phyloP scores from a whole-genome alignment of 2,113 vertebrate species.

The Marmota flaviventris region DNA sequence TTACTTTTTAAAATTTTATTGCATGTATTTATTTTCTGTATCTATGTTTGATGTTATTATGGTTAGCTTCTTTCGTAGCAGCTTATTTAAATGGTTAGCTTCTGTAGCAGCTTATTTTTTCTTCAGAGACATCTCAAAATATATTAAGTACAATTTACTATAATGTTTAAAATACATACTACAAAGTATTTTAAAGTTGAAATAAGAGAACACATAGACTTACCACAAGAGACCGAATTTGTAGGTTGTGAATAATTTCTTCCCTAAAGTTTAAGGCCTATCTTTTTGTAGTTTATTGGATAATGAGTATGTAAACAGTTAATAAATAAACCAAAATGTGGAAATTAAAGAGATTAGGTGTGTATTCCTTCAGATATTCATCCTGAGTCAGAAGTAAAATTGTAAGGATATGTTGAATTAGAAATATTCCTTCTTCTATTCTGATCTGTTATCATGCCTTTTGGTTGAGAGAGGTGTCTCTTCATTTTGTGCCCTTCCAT shows the following conservation, averaged over 20 bases:
- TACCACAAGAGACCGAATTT: not conserved
- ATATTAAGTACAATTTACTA: conserved; percentile 30
- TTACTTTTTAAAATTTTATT: conserved; percentile 41
- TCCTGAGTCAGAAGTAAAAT: not conserved
- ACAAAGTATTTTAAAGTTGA: conserved; percentile 7
- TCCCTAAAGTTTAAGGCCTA: not conserved
- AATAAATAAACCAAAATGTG: not conserved
- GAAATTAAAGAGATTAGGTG: not conserved
- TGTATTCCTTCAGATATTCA: not conserved
- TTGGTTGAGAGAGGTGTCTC: not conserved
- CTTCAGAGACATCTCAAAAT: not conserved
- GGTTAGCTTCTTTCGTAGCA: not conserved
- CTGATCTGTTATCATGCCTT: not conserved
- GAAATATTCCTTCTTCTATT: not conserved
- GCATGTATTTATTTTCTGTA: conserved; percentile 1
- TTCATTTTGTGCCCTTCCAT: not conserved
- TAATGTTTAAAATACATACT: conserved; percentile 49
- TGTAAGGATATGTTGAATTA: not conserved
- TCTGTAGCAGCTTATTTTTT: not conserved
- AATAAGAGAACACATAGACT: conserved; percentile 48
- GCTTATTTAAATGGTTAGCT: conserved; percentile 23
- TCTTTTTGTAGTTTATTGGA: conserved; percentile 19
- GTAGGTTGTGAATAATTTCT: not conserved
- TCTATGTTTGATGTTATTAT: conserved; percentile 20
- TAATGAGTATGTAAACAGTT: conserved; percentile 22